phyloP scores from a whole-genome alignment of 2,797 vertebrate genomes.

The Megaceryle alcyon region DNA sequence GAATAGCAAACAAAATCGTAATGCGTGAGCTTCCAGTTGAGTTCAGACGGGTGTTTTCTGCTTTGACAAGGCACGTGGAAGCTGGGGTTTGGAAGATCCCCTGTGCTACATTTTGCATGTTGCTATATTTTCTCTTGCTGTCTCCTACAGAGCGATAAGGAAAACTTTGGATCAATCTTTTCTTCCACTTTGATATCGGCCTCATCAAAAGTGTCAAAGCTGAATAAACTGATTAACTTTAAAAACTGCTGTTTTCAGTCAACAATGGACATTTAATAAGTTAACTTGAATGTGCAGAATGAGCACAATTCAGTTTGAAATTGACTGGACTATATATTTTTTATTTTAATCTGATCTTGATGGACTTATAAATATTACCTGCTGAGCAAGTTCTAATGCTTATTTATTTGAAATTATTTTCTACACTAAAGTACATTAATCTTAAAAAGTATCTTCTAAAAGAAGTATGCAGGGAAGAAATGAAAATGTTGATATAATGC shows the following conservation, averaged over 20 bases:
- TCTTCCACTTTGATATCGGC: slow-evolving; percentile 79
- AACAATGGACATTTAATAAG: slow-evolving; percentile 80
- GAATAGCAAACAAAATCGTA: slow-evolving; percentile 72
- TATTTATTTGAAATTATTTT: slow-evolving; percentile 85
- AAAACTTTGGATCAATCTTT: slow-evolving; percentile 76
- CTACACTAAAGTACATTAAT: slow-evolving; percentile 78
- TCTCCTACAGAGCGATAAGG: slow-evolving; percentile 78
- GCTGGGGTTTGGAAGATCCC: slow-evolving; percentile 81
- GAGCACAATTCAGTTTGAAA: slow-evolving; percentile 76
- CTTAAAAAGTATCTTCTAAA: slow-evolving; percentile 78
- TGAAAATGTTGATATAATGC: slow-evolving; percentile 76
- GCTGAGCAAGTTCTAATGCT: slow-evolving; percentile 83
- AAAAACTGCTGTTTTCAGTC: slow-evolving; percentile 78
- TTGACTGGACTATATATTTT: slow-evolving; percentile 77
- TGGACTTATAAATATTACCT: slow-evolving; percentile 84
- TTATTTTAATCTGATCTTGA: slow-evolving; percentile 78
- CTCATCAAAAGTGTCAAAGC: slow-evolving; percentile 77
- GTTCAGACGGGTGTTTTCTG: slow-evolving; percentile 73
- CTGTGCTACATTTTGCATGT: slow-evolving; percentile 69
- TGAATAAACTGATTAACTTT: slow-evolving; percentile 81
- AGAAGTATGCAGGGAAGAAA: slow-evolving; percentile 77
- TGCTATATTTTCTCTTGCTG: slow-evolving; percentile 72
- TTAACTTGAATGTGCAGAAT: slow-evolving; percentile 75
- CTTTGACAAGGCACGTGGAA: slow-evolving; percentile 72
- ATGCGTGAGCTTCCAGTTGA: slow-evolving; percentile 67